Evolutionary conservation across 2,113 vertebrate species (phyloP).

Genomic region (Canis aureus): DNA sequence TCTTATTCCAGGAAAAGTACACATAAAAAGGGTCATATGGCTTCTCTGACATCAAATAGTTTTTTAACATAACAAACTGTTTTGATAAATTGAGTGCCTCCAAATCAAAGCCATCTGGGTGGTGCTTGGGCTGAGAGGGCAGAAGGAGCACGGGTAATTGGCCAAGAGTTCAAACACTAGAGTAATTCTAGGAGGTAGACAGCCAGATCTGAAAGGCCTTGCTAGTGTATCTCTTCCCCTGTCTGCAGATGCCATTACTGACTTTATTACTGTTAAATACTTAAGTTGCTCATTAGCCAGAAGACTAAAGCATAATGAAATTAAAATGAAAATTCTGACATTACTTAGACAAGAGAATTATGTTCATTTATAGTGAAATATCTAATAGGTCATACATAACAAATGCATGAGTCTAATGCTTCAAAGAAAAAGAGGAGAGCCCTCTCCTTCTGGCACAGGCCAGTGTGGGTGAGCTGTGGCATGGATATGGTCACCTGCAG

Average conservation of each 20-base stretch:
- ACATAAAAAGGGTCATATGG: conserved; percentile 67
- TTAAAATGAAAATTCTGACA: conserved; percentile 42
- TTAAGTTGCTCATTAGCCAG: conserved; percentile 24
- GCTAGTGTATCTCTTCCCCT: background rate
- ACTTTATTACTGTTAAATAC: background rate
- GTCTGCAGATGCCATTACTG: background rate
- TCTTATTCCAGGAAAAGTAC: conserved; percentile 69
- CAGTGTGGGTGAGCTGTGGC: background rate
- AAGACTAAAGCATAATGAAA: background rate
- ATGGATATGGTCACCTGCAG: fast-evolving
- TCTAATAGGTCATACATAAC: background rate
- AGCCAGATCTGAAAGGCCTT: background rate
- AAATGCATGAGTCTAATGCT: background rate
- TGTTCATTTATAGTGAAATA: background rate
- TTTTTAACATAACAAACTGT: conserved; percentile 76
- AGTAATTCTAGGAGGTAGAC: background rate
- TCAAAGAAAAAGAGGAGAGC: background rate
- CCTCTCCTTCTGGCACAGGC: fast-evolving
- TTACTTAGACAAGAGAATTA: conserved; percentile 41
- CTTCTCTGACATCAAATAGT: conserved; percentile 75
- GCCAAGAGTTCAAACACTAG: conserved; percentile 11
- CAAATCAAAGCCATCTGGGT: conserved; percentile 71
- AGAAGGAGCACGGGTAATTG: background rate
- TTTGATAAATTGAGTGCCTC: conserved; percentile 73
- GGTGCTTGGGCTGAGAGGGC: background rate